Percentiles rank a stretch among this genome's conserved stretches.
These are phyloP conservation scores for Idaea biselata DNA, from an alignment of 2,888 invertebrate species.

Conservation along the genomic window DNA sequence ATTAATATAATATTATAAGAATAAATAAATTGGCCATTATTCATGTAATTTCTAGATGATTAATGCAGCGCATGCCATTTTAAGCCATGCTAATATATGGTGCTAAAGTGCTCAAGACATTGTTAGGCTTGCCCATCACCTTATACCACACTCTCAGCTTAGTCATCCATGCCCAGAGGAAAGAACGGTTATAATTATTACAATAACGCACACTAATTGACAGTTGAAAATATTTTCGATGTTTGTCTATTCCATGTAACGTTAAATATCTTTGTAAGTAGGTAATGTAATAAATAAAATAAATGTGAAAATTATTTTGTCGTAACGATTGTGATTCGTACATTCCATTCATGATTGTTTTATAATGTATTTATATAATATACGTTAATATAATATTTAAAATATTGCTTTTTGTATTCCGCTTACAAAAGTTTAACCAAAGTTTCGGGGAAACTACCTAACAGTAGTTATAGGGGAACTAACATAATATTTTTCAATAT, in stretches of 20 bases:
- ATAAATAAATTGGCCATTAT: too few relatives aligned
- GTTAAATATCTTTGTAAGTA: conserved; percentile 20
- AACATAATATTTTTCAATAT: conserved; percentile 46
- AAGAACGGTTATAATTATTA: too few relatives aligned
- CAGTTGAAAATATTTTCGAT: not conserved
- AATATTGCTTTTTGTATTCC: conserved; percentile 13
- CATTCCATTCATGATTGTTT: conserved; percentile 39
- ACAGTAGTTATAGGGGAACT: conserved; percentile 35
- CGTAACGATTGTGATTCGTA: conserved; percentile 56
- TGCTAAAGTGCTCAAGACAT: too few relatives aligned
- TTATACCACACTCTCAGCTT: too few relatives aligned
- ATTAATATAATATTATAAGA: too few relatives aligned
- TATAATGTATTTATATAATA: not conserved
- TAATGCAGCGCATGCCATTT: too few relatives aligned
- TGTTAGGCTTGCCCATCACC: too few relatives aligned
- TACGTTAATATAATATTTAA: not conserved
- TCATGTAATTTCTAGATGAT: too few relatives aligned
- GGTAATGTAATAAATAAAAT: conserved; percentile 29
- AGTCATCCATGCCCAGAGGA: too few relatives aligned
- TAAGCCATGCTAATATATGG: too few relatives aligned
- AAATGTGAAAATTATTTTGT: conserved; percentile 15
- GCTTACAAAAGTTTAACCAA: conserved; percentile 30
- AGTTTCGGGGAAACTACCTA: conserved; percentile 47
- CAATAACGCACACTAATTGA: too few relatives aligned
- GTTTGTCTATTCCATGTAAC: not conserved